A percentile compares a stretch with the other conserved stretches of the same genome.
phyloP scores from a whole-genome alignment of 2,113 vertebrate genomes.

The Isurus oxyrinchus region DNA sequence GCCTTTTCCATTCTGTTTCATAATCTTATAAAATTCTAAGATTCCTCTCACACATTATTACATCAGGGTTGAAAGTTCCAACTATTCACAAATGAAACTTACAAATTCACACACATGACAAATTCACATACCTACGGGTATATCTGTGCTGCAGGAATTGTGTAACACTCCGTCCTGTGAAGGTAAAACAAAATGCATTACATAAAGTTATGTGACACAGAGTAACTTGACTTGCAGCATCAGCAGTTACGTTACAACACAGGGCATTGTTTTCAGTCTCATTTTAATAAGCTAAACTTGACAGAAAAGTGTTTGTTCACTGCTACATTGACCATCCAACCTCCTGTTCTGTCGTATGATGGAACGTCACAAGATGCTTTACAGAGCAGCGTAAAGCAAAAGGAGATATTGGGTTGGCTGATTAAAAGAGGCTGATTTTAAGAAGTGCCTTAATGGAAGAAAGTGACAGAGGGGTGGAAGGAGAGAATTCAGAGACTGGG shows the following conservation, averaged over 20 bases:
- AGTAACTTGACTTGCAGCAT: background rate
- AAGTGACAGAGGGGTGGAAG: too few species aligned
- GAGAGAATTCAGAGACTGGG: too few species aligned
- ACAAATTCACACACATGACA: background rate
- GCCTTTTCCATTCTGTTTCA: background rate
- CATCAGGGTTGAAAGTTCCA: background rate
- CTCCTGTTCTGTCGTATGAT: too few species aligned
- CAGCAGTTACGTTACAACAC: background rate
- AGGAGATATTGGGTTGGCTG: too few species aligned
- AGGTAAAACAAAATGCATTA: background rate
- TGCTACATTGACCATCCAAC: background rate
- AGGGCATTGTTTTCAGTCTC: background rate
- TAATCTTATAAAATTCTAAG: background rate
- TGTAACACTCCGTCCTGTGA: slow-evolving; percentile 47
- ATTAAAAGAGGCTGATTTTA: too few species aligned
- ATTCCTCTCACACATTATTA: background rate
- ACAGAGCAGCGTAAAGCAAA: too few species aligned
- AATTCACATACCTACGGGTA: slow-evolving; percentile 57
- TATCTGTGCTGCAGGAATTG: slow-evolving; percentile 39
- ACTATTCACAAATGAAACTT: background rate
- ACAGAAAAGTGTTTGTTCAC: background rate
- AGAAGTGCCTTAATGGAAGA: too few species aligned
- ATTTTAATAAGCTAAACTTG: background rate
- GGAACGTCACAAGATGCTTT: too few species aligned
- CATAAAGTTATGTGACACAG: background rate